Percentiles rank a stretch among this genome's conserved stretches.
These are phyloP conservation scores for Macquaria australasica DNA, from an alignment of 2,113 vertebrate genomes.

Conservation along the genomic window DNA sequence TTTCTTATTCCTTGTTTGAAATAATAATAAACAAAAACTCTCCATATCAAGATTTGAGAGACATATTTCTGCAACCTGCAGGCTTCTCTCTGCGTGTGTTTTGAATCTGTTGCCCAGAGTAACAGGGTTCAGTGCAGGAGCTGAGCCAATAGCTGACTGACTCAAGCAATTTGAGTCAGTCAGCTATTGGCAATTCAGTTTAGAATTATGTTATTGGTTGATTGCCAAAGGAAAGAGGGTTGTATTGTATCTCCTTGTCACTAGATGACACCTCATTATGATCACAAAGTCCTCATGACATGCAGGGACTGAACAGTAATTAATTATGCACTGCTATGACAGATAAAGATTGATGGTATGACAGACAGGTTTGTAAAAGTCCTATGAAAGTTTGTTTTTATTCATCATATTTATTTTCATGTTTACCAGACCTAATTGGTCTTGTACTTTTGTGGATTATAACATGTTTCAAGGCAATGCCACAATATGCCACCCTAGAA, in stretches of 20 bases:
- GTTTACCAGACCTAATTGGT: background rate
- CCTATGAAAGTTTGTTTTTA: background rate
- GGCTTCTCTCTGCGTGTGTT: background rate
- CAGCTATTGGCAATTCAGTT: background rate
- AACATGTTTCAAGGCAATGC: background rate
- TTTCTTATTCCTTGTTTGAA: background rate
- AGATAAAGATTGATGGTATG: background rate
- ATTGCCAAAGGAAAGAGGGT: background rate
- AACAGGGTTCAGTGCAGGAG: background rate
- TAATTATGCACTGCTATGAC: background rate
- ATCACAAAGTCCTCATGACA: background rate
- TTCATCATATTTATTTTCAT: background rate
- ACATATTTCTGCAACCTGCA: background rate
- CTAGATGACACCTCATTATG: background rate
- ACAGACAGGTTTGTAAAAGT: background rate
- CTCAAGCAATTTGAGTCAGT: background rate
- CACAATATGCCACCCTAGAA: background rate
- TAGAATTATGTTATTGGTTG: background rate
- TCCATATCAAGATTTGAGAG: background rate
- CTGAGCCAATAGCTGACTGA: background rate
- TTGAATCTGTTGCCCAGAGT: background rate
- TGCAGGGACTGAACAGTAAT: background rate
- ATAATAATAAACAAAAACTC: background rate
- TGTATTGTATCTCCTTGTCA: background rate
- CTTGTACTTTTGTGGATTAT: background rate